Evolutionary conservation across 2,113 vertebrate genomes (phyloP).

Genomic region (Petrocephalus microphthalmus): DNA sequence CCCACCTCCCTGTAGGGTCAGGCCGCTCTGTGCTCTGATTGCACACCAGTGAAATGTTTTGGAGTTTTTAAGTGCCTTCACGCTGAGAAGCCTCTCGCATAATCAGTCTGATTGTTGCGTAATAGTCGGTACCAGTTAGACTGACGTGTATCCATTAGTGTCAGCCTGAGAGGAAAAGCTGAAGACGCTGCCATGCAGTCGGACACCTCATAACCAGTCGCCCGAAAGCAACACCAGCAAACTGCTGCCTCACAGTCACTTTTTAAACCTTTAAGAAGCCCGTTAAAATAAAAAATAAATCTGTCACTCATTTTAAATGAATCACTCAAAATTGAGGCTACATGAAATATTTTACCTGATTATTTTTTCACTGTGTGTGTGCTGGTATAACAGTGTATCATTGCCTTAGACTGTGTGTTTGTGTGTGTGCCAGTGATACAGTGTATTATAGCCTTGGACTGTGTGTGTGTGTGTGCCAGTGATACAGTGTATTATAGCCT

Average conservation of each 20-base stretch:
- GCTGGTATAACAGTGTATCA: not conserved
- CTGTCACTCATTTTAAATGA: not conserved
- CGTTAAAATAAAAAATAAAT: constrained; percentile 1
- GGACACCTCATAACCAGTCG: not conserved
- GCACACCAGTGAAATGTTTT: not conserved
- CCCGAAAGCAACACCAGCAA: not conserved
- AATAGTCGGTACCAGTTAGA: not conserved
- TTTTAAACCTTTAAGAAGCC: not conserved
- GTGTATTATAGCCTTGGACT: not conserved
- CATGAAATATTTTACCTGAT: not conserved
- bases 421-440: not conserved
- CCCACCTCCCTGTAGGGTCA: not conserved
- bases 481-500: not conserved
- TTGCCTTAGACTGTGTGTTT: not conserved
- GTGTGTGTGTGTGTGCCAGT: not conserved
- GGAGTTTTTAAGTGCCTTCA: not conserved
- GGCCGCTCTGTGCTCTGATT: not conserved
- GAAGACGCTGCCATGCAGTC: not conserved
- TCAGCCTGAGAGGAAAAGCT: not conserved
- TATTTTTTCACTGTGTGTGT: not conserved
- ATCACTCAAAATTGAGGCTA: not conserved
- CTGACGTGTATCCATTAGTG: not conserved
- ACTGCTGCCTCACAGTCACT: not conserved
- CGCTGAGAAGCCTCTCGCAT: not conserved
- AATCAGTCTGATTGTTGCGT: not conserved